Conservation (phyloP, 2,888 invertebrate species). For the Harpalus rubripes region DNA sequence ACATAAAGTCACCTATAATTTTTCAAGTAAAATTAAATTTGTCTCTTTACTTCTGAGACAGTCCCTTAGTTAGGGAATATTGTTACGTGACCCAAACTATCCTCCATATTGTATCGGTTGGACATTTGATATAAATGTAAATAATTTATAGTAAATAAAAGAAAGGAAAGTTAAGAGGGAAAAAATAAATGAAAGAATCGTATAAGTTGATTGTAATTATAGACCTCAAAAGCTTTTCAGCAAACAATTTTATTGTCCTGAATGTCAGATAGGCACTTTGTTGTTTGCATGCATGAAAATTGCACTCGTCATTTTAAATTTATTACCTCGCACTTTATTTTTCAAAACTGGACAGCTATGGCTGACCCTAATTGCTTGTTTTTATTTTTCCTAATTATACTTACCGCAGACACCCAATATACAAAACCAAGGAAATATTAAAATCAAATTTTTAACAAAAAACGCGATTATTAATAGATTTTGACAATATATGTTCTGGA, state of each 20-base stretch:
- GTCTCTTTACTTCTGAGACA: no score
- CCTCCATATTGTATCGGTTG: no score
- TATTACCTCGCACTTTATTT: conserved; percentile 3
- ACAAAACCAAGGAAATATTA: not conserved
- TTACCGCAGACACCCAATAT: not conserved
- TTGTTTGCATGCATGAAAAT: not conserved
- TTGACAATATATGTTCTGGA: conserved; percentile 19
- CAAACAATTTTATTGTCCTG: not conserved
- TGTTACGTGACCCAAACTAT: no score
- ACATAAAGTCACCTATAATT: no score
- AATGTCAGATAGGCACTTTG: not conserved
- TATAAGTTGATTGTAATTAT: not conserved
- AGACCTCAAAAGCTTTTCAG: not conserved
- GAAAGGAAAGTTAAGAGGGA: no score
- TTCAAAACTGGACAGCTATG: conserved; percentile 1
- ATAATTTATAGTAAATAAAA: no score
- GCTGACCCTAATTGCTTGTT: not conserved
- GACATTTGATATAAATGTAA: no score
- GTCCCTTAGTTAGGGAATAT: no score
- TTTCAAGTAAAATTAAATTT: no score
- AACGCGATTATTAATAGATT: conserved; percentile 8
- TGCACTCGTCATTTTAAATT: not conserved
- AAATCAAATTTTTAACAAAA: conserved; percentile 2
- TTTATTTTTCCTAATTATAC: not conserved
- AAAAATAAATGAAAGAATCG: not conserved